These are phyloP conservation scores for Eucidaris tribuloides DNA, from an alignment of 35 echinoderm and acorn worm genomes.

Conservation along the genomic window DNA sequence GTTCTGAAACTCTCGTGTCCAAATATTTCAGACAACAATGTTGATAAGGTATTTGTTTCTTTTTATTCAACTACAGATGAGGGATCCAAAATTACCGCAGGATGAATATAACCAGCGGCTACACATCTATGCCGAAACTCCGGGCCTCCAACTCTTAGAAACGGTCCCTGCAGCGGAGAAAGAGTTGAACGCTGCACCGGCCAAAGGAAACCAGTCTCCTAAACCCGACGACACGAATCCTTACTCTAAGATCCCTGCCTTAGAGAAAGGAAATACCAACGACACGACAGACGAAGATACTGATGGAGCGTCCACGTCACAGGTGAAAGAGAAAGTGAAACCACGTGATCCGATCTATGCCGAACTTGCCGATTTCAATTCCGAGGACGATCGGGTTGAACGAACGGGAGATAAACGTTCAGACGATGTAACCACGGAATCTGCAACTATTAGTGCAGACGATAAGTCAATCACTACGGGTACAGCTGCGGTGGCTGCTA, in stretches of 20 bases:
- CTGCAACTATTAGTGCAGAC: too few species aligned
- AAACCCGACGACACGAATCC: not conserved
- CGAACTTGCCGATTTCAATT: not conserved
- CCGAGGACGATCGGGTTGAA: not conserved
- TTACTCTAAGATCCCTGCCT: conserved; percentile 3
- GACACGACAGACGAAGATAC: not conserved
- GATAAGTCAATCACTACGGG: too few species aligned
- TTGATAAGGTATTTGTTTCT: too few species aligned
- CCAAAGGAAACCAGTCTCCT: not conserved
- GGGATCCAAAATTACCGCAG: not conserved
- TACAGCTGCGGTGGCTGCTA: too few species aligned
- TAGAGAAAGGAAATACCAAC: not conserved
- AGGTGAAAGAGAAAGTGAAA: too few species aligned
- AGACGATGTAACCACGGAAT: not conserved
- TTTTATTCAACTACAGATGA: conserved; percentile 16
- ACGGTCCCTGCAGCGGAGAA: not conserved
- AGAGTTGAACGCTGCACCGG: not conserved
- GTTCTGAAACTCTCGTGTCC: too few species aligned
- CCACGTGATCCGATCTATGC: conserved; percentile 5
- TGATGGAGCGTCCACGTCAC: too few species aligned
- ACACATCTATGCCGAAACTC: conserved; percentile 18
- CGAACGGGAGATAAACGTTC: not conserved
- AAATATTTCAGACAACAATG: too few species aligned
- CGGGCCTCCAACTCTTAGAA: not conserved
- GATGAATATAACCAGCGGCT: conserved; percentile 7